Conservation (phyloP, 2,113 vertebrate genomes). For the Psittacula cyanocephala region DNA sequence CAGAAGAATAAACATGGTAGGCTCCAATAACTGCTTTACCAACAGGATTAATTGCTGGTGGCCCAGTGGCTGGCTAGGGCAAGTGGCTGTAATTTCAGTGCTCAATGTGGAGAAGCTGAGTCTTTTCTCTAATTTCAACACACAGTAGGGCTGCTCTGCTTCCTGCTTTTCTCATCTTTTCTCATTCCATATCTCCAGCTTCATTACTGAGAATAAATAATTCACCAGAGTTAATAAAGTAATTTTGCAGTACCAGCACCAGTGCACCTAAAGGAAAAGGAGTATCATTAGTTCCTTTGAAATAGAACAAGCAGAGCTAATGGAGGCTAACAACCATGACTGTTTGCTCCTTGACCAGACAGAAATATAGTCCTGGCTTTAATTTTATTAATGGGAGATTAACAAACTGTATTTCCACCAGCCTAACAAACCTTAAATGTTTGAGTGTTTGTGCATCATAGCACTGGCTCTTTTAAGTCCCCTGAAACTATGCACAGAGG, state of each 20-base stretch:
- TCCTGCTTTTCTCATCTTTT: not conserved
- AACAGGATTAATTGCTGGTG: not conserved
- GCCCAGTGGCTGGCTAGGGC: not conserved
- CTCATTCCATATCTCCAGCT: not conserved
- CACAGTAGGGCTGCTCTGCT: not conserved
- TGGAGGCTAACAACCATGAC: not conserved
- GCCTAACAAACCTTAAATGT: not conserved
- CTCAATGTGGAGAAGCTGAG: not conserved
- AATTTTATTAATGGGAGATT: slow-evolving; percentile 24
- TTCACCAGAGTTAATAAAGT: not conserved
- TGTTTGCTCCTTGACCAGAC: not conserved
- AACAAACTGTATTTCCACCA: not conserved
- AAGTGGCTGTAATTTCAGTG: not conserved
- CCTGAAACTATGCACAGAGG: not conserved
- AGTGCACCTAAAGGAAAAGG: not conserved
- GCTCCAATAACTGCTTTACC: not conserved
- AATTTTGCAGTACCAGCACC: not conserved
- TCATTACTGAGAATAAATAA: slow-evolving; percentile 23
- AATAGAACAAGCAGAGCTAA: not conserved
- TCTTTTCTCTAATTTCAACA: not conserved
- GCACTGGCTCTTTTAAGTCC: not conserved
- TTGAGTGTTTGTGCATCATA: not conserved
- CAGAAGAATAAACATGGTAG: not conserved
- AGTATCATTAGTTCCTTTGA: not conserved
- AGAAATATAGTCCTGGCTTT: not conserved